A percentile compares a stretch with the other conserved stretches of the same genome.
These are phyloP conservation scores for Cyrtorhinus lividipennis DNA, from an alignment of 1,140 invertebrate genomes.

Conservation along the genomic window DNA sequence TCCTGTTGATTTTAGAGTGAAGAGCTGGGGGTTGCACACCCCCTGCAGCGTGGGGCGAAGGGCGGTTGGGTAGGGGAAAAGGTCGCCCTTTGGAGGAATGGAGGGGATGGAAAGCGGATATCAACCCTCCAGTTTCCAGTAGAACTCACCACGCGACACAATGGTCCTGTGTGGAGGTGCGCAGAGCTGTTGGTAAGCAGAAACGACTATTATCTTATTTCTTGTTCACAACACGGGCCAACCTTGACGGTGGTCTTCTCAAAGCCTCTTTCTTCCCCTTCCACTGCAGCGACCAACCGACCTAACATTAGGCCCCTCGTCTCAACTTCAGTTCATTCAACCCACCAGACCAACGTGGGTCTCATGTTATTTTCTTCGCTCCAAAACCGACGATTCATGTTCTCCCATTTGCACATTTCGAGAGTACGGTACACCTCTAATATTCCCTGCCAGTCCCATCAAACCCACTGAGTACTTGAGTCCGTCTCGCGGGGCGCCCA, in stretches of 20 bases:
- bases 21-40: background rate
- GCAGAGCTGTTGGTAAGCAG: background rate
- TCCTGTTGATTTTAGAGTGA: background rate
- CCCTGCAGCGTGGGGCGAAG: background rate
- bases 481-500: no score
- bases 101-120: background rate
- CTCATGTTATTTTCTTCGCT: no score
- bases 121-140: background rate
- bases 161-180: background rate
- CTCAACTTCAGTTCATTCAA: constrained; percentile 2
- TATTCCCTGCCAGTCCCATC: no score
- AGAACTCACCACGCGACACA: background rate
- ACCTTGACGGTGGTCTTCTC: background rate
- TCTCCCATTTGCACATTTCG: no score
- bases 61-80: background rate
- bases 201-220: no score
- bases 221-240: no score
- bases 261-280: background rate
- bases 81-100: background rate
- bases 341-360: constrained; percentile 2
- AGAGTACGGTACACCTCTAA: no score
- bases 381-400: no score
- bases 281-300: background rate
- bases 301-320: background rate
- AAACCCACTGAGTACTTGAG: no score